These are phyloP conservation scores for Muraenolepis orangiensis DNA, from an alignment of 2,797 vertebrate genomes.

Conservation along the genomic window DNA sequence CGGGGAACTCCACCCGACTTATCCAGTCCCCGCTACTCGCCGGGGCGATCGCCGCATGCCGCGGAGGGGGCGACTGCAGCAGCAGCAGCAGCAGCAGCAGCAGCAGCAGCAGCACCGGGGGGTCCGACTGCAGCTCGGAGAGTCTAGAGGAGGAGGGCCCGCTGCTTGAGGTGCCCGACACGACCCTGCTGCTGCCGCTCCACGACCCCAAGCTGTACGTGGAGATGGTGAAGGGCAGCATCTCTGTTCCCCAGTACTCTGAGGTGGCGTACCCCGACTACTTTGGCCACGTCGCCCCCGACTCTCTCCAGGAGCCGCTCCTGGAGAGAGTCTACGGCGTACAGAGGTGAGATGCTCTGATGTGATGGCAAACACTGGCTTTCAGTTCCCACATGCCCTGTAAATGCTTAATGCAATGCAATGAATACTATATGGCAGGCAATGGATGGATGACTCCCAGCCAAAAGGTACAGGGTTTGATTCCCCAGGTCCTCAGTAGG, in stretches of 20 bases:
- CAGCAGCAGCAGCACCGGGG: slow-evolving; percentile 57
- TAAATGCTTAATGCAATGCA: neutral
- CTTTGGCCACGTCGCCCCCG: slow-evolving; percentile 90
- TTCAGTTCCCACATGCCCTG: neutral
- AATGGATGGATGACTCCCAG: neutral
- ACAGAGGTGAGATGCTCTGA: slow-evolving; percentile 84
- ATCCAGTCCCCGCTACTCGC: slow-evolving; percentile 64
- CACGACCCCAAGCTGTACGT: slow-evolving; percentile 94
- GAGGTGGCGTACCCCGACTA: slow-evolving; percentile 98
- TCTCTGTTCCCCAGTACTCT: slow-evolving; percentile 87
- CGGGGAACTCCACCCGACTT: slow-evolving; percentile 45
- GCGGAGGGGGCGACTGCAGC: slow-evolving; percentile 48
- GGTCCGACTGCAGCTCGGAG: slow-evolving; percentile 77
- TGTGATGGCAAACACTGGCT: neutral
- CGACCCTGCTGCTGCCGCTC: slow-evolving; percentile 77
- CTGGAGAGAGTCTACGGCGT: slow-evolving; percentile 93
- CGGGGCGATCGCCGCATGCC: slow-evolving; percentile 52
- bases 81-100: neutral
- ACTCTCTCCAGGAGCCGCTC: slow-evolving; percentile 86
- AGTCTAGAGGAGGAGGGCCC: slow-evolving; percentile 81
- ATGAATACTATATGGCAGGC: neutral
- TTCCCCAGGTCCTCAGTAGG: neutral
- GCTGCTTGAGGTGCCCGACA: slow-evolving; percentile 79
- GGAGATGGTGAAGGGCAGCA: slow-evolving; percentile 87
- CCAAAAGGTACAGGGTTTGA: neutral